Base-by-base conservation (phyloP, 2,797 vertebrate genomes). In the Spinibarbus caldwelli region DNA sequence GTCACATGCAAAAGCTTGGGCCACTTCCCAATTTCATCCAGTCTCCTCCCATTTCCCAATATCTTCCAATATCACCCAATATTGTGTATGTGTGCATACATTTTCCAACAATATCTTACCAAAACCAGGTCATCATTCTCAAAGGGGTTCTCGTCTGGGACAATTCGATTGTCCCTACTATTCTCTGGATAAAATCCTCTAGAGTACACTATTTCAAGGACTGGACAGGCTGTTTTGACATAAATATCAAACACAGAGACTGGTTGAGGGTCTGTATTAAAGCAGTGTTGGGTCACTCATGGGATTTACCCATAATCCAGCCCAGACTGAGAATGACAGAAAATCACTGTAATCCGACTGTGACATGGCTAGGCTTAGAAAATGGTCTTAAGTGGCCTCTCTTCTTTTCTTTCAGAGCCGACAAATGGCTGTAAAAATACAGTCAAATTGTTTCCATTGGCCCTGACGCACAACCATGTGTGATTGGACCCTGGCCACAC, bases 271-370 rank as follows among this genome's bases (percentile, higher is more conserved):
- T 84, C 71, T 83, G 85, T 86, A 73, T 85, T 83, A 80, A 85
- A 80, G 76, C 76, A 77, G 36, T 77, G 52, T 62, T 76, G 73
- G 83, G 88, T 87, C 78, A 87, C 86, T 85, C 78, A 38, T 54
- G 81, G 83, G 87, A 78, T 84, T 86, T 86, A 83, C 52, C 47
- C 78, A 52, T 87, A 87, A 88, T 88, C 86, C 87, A 86, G 68
- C 82, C 52, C 72, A 80, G 87, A 85, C 82, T 75, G 70, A 78
- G 73, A 85, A 83, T 79, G 85, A 90, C 90, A 86, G 83, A 59
- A 89, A 88, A 88, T 89, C 87, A 68, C 66, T 89, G 62, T 86
- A 86, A 89, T 88, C 86, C 84, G 86, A 88, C 86, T 83, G 87
- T 34, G 45, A 62, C 78, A 66, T 31, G 78, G 72, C 38, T 85